A percentile compares a stretch with the other conserved stretches of the same genome.
phyloP scores from a whole-genome alignment of 2,797 vertebrate genomes.

The Phaenicophaeus curvirostris region DNA sequence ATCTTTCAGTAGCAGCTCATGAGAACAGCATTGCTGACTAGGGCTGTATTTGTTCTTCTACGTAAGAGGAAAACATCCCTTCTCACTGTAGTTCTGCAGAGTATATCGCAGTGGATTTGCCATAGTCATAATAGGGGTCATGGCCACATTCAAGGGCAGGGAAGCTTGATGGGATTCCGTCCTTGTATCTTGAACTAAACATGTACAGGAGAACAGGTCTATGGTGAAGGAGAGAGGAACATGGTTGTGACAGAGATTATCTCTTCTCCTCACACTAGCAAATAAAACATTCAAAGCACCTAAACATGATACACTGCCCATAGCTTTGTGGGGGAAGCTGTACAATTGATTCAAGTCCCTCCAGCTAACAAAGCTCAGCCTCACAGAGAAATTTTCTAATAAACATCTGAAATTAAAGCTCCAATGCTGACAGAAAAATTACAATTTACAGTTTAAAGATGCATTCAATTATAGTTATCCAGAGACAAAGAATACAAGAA shows the following conservation, averaged over 20 bases:
- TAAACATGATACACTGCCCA: neutral
- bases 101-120: neutral
- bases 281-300: neutral
- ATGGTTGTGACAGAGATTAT: neutral
- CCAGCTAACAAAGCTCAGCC: constrained; percentile 45
- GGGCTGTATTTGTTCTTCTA: neutral
- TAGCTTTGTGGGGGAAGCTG: neutral
- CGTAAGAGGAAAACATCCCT: neutral
- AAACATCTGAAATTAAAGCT: constrained; percentile 69
- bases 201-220: neutral
- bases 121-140: neutral
- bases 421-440: constrained; percentile 69
- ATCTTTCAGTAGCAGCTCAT: constrained; percentile 24
- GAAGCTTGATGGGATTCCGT: neutral
- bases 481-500: constrained; percentile 56
- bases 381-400: constrained; percentile 63
- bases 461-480: constrained; percentile 66
- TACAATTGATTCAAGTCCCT: constrained; percentile 37
- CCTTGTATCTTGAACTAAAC: neutral
- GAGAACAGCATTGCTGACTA: neutral
- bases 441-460: constrained; percentile 65
- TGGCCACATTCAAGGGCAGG: neutral
- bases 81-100: neutral
- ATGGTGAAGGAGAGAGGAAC: neutral
- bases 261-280: neutral